Evolutionary conservation across 2,797 vertebrate genomes (phyloP).

Genomic region (Aselliscus stoliczkanus): DNA sequence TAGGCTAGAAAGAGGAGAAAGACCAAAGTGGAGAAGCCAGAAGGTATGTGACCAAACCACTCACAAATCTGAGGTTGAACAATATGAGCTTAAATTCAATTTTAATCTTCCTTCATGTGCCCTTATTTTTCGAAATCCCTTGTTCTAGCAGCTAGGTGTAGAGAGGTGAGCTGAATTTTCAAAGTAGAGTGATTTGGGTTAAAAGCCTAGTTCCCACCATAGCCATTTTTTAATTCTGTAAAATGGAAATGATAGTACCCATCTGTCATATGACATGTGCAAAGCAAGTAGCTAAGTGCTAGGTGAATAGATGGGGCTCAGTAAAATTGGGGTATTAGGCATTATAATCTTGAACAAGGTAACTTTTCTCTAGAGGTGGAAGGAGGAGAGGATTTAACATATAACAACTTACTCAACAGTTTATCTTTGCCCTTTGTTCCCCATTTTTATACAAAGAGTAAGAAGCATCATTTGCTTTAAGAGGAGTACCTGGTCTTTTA

Average conservation of each 20-base stretch:
- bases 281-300: not conserved
- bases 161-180: not conserved
- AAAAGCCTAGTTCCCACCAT: not conserved
- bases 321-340: not conserved
- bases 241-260: not conserved
- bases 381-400: not conserved
- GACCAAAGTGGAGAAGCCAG: not conserved
- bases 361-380: not conserved
- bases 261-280: not conserved
- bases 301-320: not conserved
- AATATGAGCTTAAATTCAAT: not conserved
- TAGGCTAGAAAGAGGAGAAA: not conserved
- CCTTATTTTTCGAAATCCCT: not conserved
- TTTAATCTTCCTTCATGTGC: not conserved
- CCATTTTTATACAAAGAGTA: not conserved
- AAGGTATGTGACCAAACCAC: not conserved
- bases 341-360: not conserved
- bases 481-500: not conserved
- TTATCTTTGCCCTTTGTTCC: not conserved
- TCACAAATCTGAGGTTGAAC: not conserved
- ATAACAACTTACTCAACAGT: not conserved
- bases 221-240: not conserved
- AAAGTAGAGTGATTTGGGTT: not conserved
- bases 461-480: not conserved
- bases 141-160: not conserved